These are phyloP conservation scores for Sclerurus mexicanus DNA, from an alignment of 2,113 vertebrate species.

Conservation along the genomic window DNA sequence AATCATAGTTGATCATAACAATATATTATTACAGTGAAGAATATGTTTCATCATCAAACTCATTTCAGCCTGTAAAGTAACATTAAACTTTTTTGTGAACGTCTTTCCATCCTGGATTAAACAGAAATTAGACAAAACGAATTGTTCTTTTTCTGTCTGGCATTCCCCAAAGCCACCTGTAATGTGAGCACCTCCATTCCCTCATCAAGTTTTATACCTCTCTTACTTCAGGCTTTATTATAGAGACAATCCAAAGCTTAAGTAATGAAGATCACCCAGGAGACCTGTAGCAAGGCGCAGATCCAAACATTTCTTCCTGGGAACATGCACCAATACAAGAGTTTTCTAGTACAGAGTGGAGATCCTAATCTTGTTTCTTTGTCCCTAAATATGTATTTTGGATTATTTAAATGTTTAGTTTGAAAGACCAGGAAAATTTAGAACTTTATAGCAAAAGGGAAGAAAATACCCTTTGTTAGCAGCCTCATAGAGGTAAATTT, in stretches of 20 bases:
- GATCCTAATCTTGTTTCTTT: not conserved
- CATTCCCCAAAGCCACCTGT: not conserved
- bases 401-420: not conserved
- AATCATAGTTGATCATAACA: not conserved
- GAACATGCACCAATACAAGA: not conserved
- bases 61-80: not conserved
- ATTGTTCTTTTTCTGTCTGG: not conserved
- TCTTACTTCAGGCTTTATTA: not conserved
- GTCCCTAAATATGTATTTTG: not conserved
- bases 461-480: not conserved
- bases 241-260: not conserved
- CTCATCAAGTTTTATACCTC: not conserved
- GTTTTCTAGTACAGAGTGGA: not conserved
- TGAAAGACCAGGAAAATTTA: not conserved
- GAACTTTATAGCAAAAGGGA: not conserved
- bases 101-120: not conserved
- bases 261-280: not conserved
- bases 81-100: not conserved
- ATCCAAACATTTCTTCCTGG: not conserved
- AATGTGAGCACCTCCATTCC: not conserved
- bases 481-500: not conserved
- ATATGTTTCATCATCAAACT: not conserved
- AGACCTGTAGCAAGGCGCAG: not conserved
- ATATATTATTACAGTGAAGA: not conserved
- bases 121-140: not conserved